Evolutionary conservation across 2,113 vertebrate species (phyloP).

Genomic region (Hucho hucho): DNA sequence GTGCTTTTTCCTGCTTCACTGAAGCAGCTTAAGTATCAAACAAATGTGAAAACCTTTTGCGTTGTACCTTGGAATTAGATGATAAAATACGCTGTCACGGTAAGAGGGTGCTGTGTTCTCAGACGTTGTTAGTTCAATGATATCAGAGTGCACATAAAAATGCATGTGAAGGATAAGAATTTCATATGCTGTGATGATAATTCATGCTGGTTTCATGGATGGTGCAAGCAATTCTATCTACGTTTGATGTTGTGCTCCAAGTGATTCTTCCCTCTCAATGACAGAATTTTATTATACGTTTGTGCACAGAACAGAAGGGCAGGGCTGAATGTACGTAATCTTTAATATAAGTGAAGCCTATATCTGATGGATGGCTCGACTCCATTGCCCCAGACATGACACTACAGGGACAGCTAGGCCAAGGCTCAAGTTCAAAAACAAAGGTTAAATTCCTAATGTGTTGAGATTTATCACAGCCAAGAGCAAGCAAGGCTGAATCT

Average conservation of each 20-base stretch:
- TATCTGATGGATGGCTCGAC: constrained; percentile 35
- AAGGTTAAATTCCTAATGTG: constrained; percentile 43
- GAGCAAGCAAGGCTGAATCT: constrained; percentile 34
- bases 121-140: too few species aligned
- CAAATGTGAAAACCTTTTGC: too few species aligned
- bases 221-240: too few species aligned
- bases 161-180: too few species aligned
- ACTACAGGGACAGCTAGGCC: constrained; percentile 21
- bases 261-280: neutral
- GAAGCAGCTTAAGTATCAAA: too few species aligned
- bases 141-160: too few species aligned
- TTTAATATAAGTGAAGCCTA: constrained; percentile 18
- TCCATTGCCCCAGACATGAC: constrained; percentile 32
- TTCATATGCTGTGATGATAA: too few species aligned
- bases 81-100: too few species aligned
- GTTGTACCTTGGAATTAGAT: too few species aligned
- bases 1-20: too few species aligned
- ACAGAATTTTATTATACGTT: neutral
- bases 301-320: neutral
- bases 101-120: too few species aligned
- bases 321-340: neutral
- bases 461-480: constrained; percentile 36
- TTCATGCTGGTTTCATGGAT: too few species aligned
- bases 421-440: constrained; percentile 34
- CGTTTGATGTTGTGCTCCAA: neutral